Evolutionary conservation across 2,888 invertebrate genomes (phyloP), one percentile per base, ranked within the genome.

Genomic region (Drosophila fungiperda): DNA sequence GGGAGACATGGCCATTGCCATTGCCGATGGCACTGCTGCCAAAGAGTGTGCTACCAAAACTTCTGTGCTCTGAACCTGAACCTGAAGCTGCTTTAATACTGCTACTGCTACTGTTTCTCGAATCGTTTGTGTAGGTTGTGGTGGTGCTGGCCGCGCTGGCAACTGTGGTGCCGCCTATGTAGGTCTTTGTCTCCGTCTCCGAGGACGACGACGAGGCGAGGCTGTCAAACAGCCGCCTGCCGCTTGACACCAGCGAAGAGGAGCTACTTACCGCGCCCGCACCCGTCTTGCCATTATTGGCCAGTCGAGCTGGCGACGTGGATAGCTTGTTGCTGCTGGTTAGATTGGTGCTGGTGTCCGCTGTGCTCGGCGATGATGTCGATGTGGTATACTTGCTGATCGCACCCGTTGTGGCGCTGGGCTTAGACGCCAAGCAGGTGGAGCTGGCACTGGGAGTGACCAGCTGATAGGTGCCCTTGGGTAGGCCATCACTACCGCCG

Each of bases 391-490:
- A 81, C 69, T 92, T 92, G 75, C 91, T 91, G 3, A 89, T 80
- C 48, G 91, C 82, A 6, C 89, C 90, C 1, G 91, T 87, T 17
- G 82, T 83, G 26, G 77, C 80, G 23, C 84, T 73, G 32, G 87
- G 81, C 72, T 90, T 84, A 1, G 57, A 54, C 48, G 57, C 57
- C 50, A 78, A 50, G 8, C 71, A 53, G 36, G 76, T 77, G 54
- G 42, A 52, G 64, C 80, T 70, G 15, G 78, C 74, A 40, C 73
- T 81, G 52, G 92, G 89, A 49, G 92, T 82, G 6, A 87, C 76
- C 50, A 87, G 73, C 64, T 92, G 91, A 67, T 92, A 93, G 72
- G 92, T 92, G 71, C 93, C 92, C 71, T 92, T 91, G 29, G 92
- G 91, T 64, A 92, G 87, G 6, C 90, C 87, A 61, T 89, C 92